These are phyloP conservation scores for Ostrea edulis DNA, from an alignment of 1,140 invertebrate genomes.

Conservation along the genomic window DNA sequence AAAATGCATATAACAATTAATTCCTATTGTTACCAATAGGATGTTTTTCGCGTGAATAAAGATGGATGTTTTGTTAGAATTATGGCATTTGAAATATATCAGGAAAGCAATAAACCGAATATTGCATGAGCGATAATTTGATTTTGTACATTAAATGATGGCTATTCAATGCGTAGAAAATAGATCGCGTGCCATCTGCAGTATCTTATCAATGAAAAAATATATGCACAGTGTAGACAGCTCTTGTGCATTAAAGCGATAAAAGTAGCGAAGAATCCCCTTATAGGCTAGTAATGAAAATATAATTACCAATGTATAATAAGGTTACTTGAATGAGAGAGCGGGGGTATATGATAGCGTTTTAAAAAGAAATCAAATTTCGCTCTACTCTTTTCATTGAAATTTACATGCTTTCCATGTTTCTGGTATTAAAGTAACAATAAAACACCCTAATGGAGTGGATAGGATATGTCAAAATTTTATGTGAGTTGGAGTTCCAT, in stretches of 20 bases:
- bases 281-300: not conserved
- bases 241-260: not conserved
- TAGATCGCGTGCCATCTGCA: not conserved
- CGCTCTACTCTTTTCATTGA: no score
- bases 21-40: not conserved
- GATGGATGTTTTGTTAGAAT: not conserved
- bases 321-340: no score
- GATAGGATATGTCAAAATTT: no score
- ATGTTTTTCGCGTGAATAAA: not conserved
- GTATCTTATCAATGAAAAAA: not conserved
- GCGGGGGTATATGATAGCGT: no score
- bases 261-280: not conserved
- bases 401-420: no score
- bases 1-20: not conserved
- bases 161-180: not conserved
- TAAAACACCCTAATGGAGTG: no score
- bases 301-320: not conserved
- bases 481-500: no score
- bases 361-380: no score
- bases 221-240: not conserved
- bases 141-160: constrained; percentile 11
- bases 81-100: not conserved
- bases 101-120: not conserved
- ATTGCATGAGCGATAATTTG: constrained; percentile 29
- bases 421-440: no score